Evolutionary conservation across 2,113 vertebrate species (phyloP).

Genomic region (Nothocercus julius): DNA sequence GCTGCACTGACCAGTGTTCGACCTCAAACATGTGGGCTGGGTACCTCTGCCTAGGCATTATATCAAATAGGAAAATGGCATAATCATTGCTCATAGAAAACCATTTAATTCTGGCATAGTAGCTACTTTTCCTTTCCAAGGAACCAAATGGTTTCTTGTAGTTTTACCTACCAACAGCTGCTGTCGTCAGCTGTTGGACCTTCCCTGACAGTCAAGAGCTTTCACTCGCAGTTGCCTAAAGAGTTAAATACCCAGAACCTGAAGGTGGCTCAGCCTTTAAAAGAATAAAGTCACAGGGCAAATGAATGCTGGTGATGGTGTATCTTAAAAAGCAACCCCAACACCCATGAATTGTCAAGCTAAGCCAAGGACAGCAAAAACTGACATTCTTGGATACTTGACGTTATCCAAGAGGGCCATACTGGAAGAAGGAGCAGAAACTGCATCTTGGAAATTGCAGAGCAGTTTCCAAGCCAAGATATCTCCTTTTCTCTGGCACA

Average conservation of each 20-base stretch:
- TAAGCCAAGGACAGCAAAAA: neutral
- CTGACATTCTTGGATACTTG: neutral
- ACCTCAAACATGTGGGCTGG: neutral
- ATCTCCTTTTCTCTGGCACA: neutral
- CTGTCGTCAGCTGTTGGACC: neutral
- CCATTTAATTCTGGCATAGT: neutral
- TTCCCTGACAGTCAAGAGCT: neutral
- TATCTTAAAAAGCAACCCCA: neutral
- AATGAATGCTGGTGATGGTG: neutral
- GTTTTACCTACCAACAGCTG: neutral
- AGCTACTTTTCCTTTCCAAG: too few relatives aligned
- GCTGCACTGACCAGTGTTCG: neutral
- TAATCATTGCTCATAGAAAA: neutral
- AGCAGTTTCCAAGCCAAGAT: neutral
- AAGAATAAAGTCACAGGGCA: neutral
- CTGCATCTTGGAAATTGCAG: neutral
- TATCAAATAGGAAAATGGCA: neutral
- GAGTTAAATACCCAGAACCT: neutral
- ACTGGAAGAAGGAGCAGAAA: neutral
- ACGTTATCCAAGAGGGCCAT: too few relatives aligned
- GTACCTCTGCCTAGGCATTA: neutral
- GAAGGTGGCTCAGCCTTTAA: neutral
- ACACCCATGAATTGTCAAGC: neutral
- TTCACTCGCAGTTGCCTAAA: neutral
- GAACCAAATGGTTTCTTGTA: neutral